Conservation (phyloP, 2,797 vertebrate genomes). For the Sternarchorhynchus goeldii region DNA sequence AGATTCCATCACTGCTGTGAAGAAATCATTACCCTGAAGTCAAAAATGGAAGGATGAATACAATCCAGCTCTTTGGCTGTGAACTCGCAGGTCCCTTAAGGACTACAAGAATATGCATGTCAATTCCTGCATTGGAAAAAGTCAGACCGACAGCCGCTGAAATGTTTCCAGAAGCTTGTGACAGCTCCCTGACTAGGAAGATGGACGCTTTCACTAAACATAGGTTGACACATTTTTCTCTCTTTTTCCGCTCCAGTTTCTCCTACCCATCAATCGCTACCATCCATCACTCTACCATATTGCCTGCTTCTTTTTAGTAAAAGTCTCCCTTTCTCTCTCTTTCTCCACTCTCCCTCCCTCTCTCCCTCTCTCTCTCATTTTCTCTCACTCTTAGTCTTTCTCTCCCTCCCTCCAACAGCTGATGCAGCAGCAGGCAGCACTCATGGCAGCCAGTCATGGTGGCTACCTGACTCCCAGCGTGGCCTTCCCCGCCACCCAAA, state of each 20-base stretch:
- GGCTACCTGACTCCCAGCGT: constrained; percentile 93
- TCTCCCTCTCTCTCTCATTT: constrained; percentile 16
- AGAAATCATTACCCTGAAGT: constrained; percentile 38
- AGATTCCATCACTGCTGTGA: constrained; percentile 25
- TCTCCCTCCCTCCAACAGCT: constrained; percentile 80
- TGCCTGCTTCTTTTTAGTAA: constrained; percentile 64
- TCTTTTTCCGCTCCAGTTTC: constrained; percentile 74
- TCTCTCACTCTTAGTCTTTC: constrained; percentile 54
- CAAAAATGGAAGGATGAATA: constrained; percentile 29
- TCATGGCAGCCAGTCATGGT: constrained; percentile 92
- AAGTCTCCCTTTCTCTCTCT: constrained; percentile 47
- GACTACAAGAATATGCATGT: constrained; percentile 69
- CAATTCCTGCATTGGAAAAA: constrained; percentile 75
- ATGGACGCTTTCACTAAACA: constrained; percentile 77
- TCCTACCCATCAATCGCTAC: constrained; percentile 68
- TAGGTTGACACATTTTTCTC: constrained; percentile 79
- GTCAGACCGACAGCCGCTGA: constrained; percentile 74
- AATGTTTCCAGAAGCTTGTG: constrained; percentile 72
- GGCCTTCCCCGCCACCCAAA: constrained; percentile 92
- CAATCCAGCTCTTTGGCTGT: constrained; percentile 23
- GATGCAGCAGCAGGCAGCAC: constrained; percentile 98
- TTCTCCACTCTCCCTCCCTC: constrained; percentile 62
- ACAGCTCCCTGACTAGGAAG: constrained; percentile 74
- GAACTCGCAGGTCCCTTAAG: constrained; percentile 37
- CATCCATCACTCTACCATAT: constrained; percentile 74